These are phyloP conservation scores for Todiramphus chloris DNA, from an alignment of 2,113 vertebrate genomes.

Conservation along the genomic window DNA sequence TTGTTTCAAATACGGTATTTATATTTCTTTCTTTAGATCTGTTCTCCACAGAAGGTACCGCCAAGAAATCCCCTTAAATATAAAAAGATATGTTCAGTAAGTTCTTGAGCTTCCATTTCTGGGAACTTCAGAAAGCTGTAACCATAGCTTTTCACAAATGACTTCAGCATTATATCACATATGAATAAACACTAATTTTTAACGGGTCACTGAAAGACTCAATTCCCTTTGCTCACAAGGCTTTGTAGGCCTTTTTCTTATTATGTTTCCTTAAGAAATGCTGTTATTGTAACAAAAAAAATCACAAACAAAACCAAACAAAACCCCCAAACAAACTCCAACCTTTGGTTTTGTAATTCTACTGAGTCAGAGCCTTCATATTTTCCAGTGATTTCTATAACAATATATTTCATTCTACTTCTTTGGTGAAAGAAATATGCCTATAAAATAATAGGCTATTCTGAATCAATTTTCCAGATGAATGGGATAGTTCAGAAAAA, in stretches of 20 bases:
- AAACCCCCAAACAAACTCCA: background rate
- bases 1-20: background rate
- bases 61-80: background rate
- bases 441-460: background rate
- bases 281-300: background rate
- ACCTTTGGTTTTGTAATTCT: background rate
- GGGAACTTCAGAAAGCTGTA: background rate
- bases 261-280: background rate
- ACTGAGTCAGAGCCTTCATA: background rate
- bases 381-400: background rate
- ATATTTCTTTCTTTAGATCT: background rate
- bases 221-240: background rate
- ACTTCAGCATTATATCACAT: background rate
- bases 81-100: background rate
- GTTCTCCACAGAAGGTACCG: background rate
- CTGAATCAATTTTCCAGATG: background rate
- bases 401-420: background rate
- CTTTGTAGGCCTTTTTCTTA: background rate
- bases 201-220: background rate
- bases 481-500: background rate
- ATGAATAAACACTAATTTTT: background rate
- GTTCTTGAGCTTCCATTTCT: background rate
- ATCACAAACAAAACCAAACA: background rate
- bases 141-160: background rate
- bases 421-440: background rate